A percentile compares a stretch with the other conserved stretches of the same genome.
Evolutionary conservation across 1,140 invertebrate genomes (phyloP).

Genomic region (Anagrus nilaparvatae): DNA sequence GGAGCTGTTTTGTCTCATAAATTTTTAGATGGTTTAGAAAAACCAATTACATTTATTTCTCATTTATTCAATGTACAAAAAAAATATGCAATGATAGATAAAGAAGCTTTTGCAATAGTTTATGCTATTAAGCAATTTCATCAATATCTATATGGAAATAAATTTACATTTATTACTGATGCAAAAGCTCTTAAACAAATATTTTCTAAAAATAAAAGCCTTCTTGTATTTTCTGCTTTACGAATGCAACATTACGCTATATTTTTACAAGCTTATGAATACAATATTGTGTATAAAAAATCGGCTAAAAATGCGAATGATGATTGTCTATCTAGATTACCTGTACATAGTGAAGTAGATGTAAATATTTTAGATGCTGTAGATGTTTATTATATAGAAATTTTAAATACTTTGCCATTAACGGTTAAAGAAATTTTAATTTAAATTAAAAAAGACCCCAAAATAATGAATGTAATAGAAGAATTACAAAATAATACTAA

Average conservation of each 20-base stretch:
- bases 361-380: neutral
- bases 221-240: conserved; percentile 9
- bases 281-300: conserved; percentile 6
- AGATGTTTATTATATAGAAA: neutral
- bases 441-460: neutral
- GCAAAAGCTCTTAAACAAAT: conserved; percentile 27
- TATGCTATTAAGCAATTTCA: conserved; percentile 23
- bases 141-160: conserved; percentile 34
- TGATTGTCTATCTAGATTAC: conserved; percentile 4
- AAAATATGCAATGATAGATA: conserved; percentile 5
- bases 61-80: conserved; percentile 33
- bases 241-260: conserved; percentile 13
- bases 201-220: conserved; percentile 10
- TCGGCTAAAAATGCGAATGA: conserved; percentile 6
- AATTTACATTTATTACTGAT: conserved; percentile 31
- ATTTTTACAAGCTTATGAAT: conserved; percentile 13
- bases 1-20: conserved; percentile 27
- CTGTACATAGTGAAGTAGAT: neutral
- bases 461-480: neutral
- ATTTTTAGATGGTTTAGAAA: conserved; percentile 21
- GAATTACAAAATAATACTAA: no score
- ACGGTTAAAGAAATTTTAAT: neutral
- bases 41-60: conserved; percentile 38
- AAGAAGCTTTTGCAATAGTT: neutral
- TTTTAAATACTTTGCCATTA: neutral